Evolutionary conservation across 2,888 invertebrate species (phyloP), one percentile per base, ranked within the genome.

Genomic region (Julus scanicus): DNA sequence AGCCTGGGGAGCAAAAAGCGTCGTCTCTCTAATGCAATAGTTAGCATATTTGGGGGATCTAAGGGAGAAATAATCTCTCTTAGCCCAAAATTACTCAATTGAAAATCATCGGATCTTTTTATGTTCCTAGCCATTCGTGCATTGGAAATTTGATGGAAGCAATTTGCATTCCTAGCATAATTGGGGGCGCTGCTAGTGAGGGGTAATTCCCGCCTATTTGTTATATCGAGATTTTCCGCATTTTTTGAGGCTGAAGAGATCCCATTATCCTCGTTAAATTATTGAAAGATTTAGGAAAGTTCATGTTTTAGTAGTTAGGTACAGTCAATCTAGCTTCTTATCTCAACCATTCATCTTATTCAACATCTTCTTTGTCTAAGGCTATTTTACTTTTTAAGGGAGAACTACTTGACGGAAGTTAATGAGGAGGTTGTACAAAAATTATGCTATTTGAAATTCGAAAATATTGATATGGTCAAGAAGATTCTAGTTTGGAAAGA

Each of bases 151-250:
- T 85, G 48, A 48, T 85, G 85, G 49, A 85, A 85, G 44, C 49
- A 44, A 85, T 85, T 85, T 85, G 85, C 85, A 85, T 85, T 85
- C 85, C 44, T 29, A 11, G 85, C 49, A 85, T 85, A 85, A 85
- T 85, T 85, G 85, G 44, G 44, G 85, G 48, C n/a, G n/a, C 29
- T 5, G 44, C 44, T 44, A 44, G 29, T 20, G 29, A 0, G 29
- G 20, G 29, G 71, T 20, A n/a, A 71, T 71, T 20, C 37, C 80
- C 37, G 13, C 80, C 39, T 80, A 80, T 80, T 80, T 80, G 80
- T 80, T 29, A 80, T 80, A 80, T 29, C 80, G 80, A 80, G 80
- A 80, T 80, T 80, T 80, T 80, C 80, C 80, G 80, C 80, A 80
- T 80, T 80, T 80, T 80, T 80, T 80, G 80, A 80, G 80, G 80